These are phyloP conservation scores for Paracanthobrama guichenoti DNA, from an alignment of 2,113 vertebrate species.

Conservation along the genomic window DNA sequence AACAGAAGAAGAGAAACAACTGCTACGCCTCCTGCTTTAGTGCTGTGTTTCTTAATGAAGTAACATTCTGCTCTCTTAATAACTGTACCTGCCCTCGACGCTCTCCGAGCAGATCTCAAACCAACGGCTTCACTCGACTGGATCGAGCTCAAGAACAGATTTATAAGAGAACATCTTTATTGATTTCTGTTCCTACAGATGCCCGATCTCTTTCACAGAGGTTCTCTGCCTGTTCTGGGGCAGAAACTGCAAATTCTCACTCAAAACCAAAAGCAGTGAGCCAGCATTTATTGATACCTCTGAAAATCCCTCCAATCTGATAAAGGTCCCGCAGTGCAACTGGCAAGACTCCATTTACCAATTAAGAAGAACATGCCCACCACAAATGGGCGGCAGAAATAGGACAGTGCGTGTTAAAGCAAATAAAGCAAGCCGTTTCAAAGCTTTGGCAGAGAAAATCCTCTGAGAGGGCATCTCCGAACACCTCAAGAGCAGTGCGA, in stretches of 20 bases:
- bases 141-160: not conserved
- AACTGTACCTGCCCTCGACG: not conserved
- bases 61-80: not conserved
- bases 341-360: not conserved
- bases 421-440: not conserved
- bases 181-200: constrained; percentile 10
- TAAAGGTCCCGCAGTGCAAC: constrained; percentile 8
- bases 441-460: constrained; percentile 51
- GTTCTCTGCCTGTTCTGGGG: not conserved
- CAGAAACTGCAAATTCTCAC: not conserved
- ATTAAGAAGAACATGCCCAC: not conserved
- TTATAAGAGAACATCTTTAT: not conserved
- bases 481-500: constrained; percentile 21
- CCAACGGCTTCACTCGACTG: not conserved
- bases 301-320: not conserved
- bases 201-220: not conserved
- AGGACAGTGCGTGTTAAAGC: not conserved
- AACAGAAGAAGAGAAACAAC: not conserved
- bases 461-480: constrained; percentile 25
- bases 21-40: not conserved
- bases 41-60: not conserved
- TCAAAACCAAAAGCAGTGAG: constrained; percentile 7
- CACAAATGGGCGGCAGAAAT: not conserved
- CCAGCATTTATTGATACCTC: constrained; percentile 17
- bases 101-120: not conserved